A percentile compares a stretch with the other conserved stretches of the same genome.
phyloP scores from a whole-genome alignment of 2,113 vertebrate genomes.

The Jaculus jaculus region DNA sequence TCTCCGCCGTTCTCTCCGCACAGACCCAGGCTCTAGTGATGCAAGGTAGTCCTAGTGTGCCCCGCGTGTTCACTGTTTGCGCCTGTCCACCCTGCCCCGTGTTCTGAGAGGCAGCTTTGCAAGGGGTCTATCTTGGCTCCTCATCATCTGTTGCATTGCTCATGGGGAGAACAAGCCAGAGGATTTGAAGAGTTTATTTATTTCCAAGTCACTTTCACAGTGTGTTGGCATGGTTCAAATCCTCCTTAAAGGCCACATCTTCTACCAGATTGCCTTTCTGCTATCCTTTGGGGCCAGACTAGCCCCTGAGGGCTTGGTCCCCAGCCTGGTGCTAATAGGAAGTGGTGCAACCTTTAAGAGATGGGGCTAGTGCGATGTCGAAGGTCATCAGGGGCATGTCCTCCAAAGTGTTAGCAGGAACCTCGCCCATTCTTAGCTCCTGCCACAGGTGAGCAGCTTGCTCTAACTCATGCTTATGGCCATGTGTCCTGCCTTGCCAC shows the following conservation, averaged over 20 bases:
- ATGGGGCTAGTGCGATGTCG: neutral
- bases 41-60: neutral
- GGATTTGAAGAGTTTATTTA: neutral
- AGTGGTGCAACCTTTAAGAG: neutral
- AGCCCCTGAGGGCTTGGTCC: neutral
- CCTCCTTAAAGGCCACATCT: neutral
- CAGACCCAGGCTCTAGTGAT: neutral
- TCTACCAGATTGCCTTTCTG: neutral
- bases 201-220: neutral
- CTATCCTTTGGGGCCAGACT: neutral
- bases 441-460: neutral
- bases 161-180: neutral
- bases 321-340: neutral
- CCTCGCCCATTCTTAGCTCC: neutral
- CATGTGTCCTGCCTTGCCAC: neutral
- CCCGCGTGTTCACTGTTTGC: too few relatives aligned
- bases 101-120: neutral
- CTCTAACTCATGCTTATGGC: neutral
- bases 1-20: neutral
- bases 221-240: too few relatives aligned
- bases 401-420: neutral
- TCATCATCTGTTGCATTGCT: neutral
- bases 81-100: neutral
- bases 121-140: accelerated
- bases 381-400: neutral